Base-by-base conservation (phyloP, 2,888 invertebrate species). In the Melanotus villosus region DNA sequence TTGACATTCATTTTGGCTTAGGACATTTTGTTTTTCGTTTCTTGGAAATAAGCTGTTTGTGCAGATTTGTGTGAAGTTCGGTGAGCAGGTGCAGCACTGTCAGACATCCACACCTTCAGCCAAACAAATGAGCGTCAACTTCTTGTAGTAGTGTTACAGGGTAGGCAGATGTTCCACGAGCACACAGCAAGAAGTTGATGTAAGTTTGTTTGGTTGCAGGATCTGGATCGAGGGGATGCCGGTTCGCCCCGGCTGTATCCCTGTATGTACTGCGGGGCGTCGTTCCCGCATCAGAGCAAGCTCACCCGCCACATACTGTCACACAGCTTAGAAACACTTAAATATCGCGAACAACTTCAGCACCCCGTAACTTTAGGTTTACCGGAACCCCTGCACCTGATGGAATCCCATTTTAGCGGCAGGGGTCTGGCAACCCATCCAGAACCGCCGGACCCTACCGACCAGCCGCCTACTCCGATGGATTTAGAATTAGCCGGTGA, bases 1-100 rank as follows among this genome's bases (percentile, higher is more conserved):
- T 94, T 94, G 94, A 94, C 94, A 93, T 93, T 93, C 93, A 93
- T 94, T 94, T 92, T 90, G 92, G 92, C 93, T 91, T 92, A 92
- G 91, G 91, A 91, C 91, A 90, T 88, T 89, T 90, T 89, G 83
- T 84, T 83, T 83, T 84, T 87, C 88, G 85, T 82, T 76, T 69
- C 63, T 74, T 71, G 69, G 71, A 69, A 47, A 70, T 71, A 73
- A 80, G 80, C 79, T 79, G 75, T 77, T 76, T 76, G 76, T 77
- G 77, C 78, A 77, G 69, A 71, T 72, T 68, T 69, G 67, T 73
- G 71, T 73, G 59, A 58, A 70, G 56, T 70, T 71, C 57, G 63
- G 58, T 70, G 43, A 62, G 58, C 63, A 63, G 66, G 70, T 50
- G 74, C 75, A 75, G 75, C 76, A 77, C 72, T 79, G 75, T 73